A percentile compares a stretch with the other conserved stretches of the same genome.
Evolutionary conservation across 2,113 vertebrate species (phyloP).

Genomic region (Andinoacara biseriatus): DNA sequence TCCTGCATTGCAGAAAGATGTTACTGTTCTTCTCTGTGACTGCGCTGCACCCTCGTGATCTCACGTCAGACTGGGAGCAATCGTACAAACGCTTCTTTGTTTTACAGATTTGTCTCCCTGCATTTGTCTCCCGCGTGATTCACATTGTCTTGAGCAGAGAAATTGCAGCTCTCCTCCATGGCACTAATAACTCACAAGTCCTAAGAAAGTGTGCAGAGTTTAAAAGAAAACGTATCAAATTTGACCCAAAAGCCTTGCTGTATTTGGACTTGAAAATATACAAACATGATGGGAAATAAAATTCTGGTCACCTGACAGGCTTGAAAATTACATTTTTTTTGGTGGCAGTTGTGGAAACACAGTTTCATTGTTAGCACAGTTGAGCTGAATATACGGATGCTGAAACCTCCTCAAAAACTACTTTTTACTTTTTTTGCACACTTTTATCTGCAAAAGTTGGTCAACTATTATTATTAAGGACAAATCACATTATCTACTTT

Average conservation of each 20-base stretch:
- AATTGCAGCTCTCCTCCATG: background rate
- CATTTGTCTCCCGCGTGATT: slow-evolving; percentile 41
- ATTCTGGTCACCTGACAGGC: slow-evolving; percentile 1
- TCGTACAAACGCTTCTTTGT: slow-evolving; percentile 69
- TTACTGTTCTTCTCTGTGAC: slow-evolving; percentile 45
- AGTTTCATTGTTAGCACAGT: slow-evolving; percentile 28
- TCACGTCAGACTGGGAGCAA: slow-evolving; percentile 28
- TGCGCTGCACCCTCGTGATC: slow-evolving; percentile 60
- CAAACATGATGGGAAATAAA: slow-evolving; percentile 24
- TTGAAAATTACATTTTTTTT: background rate
- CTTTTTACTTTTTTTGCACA: too few species aligned
- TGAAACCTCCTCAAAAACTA: too few species aligned
- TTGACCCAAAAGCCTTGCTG: slow-evolving; percentile 15
- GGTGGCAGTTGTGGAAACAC: slow-evolving; percentile 22
- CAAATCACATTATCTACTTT: too few species aligned
- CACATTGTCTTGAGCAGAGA: slow-evolving; percentile 29
- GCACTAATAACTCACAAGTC: background rate
- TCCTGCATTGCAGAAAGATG: background rate
- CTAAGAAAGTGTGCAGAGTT: background rate
- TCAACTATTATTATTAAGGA: background rate
- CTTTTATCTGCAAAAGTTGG: too few species aligned
- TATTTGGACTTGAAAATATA: slow-evolving; percentile 12
- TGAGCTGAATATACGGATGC: too few species aligned
- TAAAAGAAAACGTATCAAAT: background rate
- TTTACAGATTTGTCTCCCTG: slow-evolving; percentile 47